Percentiles rank a stretch among this genome's conserved stretches.
Conservation (phyloP, 2,888 invertebrate genomes). For the Cataglyphis livida region DNA sequence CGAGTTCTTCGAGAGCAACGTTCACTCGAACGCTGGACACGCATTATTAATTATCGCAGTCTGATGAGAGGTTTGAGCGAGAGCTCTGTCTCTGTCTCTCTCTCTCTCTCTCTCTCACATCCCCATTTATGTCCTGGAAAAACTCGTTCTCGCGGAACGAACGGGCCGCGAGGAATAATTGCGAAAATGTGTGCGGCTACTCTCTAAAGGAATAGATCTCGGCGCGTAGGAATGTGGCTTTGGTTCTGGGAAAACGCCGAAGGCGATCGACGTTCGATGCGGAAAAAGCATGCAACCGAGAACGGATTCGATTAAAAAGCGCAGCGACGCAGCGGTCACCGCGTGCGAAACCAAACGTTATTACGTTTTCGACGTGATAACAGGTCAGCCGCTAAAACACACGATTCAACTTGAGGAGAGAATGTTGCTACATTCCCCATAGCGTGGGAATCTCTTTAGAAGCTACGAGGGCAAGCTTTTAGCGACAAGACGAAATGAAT, state of each 20-base stretch:
- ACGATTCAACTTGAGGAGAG: neutral
- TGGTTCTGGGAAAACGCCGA: conserved; percentile 37
- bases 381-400: neutral
- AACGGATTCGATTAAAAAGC: conserved; percentile 48
- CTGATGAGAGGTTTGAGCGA: conserved; percentile 40
- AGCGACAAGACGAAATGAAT: neutral
- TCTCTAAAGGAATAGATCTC: conserved; percentile 36
- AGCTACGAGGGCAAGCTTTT: neutral
- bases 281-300: conserved; percentile 36
- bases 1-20: conserved; percentile 26
- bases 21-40: conserved; percentile 56
- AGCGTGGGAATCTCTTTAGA: neutral
- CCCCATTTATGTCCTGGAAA: conserved; percentile 42
- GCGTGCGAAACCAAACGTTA: conserved; percentile 29
- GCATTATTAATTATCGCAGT: conserved; percentile 71
- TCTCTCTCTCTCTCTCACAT: neutral
- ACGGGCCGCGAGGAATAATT: conserved; percentile 41
- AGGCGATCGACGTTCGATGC: neutral
- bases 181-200: conserved; percentile 33
- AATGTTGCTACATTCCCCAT: neutral
- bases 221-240: conserved; percentile 45
- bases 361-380: conserved; percentile 18
- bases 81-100: no score
- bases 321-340: neutral
- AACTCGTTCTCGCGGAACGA: conserved; percentile 49